phyloP scores from a whole-genome alignment of 2,113 vertebrate species.

The Trinectes maculatus region DNA sequence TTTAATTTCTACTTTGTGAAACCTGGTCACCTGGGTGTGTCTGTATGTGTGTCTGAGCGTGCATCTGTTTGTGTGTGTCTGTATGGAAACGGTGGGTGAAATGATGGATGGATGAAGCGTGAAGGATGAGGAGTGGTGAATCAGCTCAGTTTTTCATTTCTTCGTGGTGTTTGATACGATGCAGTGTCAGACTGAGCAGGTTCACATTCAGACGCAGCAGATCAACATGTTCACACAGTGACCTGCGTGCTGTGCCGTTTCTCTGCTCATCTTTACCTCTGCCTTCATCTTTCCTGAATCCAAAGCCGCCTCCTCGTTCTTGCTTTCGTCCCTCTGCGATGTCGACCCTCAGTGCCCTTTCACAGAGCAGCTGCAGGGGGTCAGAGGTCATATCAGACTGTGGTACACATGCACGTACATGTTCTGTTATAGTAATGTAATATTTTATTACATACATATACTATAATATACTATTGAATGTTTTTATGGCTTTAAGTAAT shows the following conservation, averaged over 20 bases:
- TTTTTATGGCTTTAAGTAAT: too few species aligned
- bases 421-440: too few species aligned
- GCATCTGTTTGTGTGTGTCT: neutral
- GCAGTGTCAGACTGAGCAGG: too few species aligned
- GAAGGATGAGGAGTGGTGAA: neutral
- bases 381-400: slow-evolving; percentile 51
- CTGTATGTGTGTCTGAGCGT: neutral
- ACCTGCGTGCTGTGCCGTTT: neutral
- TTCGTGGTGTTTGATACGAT: too few species aligned
- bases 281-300: slow-evolving; percentile 94
- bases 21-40: neutral
- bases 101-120: slow-evolving; percentile 22
- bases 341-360: slow-evolving; percentile 93
- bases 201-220: too few species aligned
- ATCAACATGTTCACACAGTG: neutral
- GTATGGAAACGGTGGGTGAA: neutral
- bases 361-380: slow-evolving; percentile 86
- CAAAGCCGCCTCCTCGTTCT: slow-evolving; percentile 93
- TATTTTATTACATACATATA: too few species aligned
- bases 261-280: slow-evolving; percentile 86
- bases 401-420: too few species aligned
- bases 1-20: neutral
- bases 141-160: too few species aligned
- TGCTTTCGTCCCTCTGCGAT: slow-evolving; percentile 97
- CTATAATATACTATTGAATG: too few species aligned